Conservation (phyloP, 1,140 invertebrate genomes). For the Samia ricini region DNA sequence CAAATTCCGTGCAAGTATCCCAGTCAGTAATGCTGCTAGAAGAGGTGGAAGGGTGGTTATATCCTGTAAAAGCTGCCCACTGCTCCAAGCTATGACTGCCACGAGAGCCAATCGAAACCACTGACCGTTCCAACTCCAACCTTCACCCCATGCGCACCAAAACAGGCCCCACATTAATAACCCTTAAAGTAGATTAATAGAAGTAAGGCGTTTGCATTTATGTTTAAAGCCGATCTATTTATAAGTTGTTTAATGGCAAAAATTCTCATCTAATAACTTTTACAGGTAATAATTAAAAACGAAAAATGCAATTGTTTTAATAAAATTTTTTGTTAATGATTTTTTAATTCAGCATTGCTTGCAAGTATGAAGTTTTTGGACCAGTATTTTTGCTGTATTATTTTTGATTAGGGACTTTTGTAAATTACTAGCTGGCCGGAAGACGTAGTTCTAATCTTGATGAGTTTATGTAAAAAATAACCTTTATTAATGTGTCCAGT, state of each 20-base stretch:
- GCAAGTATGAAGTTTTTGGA: no score
- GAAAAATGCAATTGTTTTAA: no score
- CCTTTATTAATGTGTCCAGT: no score
- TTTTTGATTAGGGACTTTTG: no score
- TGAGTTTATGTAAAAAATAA: no score
- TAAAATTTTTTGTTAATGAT: no score
- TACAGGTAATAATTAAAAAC: no score
- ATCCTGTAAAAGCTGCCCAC: conserved; percentile 46
- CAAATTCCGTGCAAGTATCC: conserved; percentile 53
- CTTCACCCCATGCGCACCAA: conserved; percentile 49
- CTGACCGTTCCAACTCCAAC: conserved; percentile 48
- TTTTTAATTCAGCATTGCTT: no score
- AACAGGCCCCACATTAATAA: conserved; percentile 49
- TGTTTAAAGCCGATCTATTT: not conserved
- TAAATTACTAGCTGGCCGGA: no score
- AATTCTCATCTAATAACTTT: not conserved
- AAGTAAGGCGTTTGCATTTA: not conserved
- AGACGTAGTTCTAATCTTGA: no score
- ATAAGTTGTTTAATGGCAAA: not conserved
- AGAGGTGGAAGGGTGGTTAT: conserved; percentile 53
- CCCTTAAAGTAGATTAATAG: conserved; percentile 29
- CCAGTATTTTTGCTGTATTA: no score
- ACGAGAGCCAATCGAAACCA: conserved; percentile 49
- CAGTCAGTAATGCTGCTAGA: conserved; percentile 52
- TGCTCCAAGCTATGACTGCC: conserved; percentile 46